Evolutionary conservation across 2,888 invertebrate genomes (phyloP).

Genomic region (Tridacna crocea): DNA sequence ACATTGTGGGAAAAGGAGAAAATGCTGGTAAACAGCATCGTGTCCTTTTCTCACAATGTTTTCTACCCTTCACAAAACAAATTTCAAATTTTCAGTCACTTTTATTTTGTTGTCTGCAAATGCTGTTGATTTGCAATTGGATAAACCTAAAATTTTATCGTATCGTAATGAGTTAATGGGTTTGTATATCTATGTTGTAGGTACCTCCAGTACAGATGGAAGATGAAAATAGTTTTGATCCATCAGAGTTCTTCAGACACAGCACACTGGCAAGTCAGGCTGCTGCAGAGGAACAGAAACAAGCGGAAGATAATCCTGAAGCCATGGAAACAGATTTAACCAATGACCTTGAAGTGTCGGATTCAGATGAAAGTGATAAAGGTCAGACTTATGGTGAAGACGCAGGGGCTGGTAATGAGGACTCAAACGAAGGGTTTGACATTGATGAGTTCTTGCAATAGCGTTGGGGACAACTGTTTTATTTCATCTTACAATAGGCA

Average conservation of each 20-base stretch:
- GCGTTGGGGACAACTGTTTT: background rate
- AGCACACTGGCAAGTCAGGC: constrained; percentile 75
- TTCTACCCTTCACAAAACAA: no score
- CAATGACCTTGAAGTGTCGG: constrained; percentile 86
- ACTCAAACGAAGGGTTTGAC: constrained; percentile 78
- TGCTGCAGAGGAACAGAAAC: constrained; percentile 63
- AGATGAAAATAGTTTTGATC: constrained; percentile 80
- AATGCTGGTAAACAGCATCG: no score
- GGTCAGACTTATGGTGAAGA: constrained; percentile 37
- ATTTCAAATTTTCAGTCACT: no score
- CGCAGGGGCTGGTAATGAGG: constrained; percentile 10
- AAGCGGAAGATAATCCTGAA: constrained; percentile 41
- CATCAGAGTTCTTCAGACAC: constrained; percentile 79
- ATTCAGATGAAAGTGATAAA: constrained; percentile 86
- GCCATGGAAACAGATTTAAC: constrained; percentile 82
- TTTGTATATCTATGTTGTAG: constrained; percentile 11
- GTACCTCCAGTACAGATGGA: constrained; percentile 64
- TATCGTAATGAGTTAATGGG: no score
- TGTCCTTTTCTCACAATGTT: no score
- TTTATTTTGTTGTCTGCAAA: no score
- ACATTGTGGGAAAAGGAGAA: no score
- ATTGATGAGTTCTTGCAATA: constrained; percentile 75
- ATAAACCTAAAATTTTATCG: no score
- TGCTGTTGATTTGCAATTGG: no score
- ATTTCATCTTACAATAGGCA: background rate